phyloP scores from a whole-genome alignment of 2,113 vertebrate genomes.

The Corythornis vintsioides region DNA sequence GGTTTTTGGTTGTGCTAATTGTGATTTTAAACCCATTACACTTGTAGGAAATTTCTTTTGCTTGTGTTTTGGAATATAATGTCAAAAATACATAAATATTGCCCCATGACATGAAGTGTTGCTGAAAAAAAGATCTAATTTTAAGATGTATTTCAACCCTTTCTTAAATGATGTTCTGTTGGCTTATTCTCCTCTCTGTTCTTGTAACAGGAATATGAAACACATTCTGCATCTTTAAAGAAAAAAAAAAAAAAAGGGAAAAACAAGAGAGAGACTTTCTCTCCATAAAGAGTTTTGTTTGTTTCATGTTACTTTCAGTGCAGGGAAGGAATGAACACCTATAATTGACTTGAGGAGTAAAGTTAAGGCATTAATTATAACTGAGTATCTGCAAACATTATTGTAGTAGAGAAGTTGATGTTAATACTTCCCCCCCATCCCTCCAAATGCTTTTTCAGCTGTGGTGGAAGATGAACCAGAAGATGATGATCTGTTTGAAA shows the following conservation, averaged over 20 bases:
- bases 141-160: neutral
- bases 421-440: neutral
- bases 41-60: neutral
- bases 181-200: neutral
- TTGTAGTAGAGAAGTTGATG: neutral
- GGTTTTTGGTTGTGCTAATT: neutral
- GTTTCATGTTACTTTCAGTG: neutral
- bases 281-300: neutral
- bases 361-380: neutral
- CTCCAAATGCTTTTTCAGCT: slow-evolving; percentile 57
- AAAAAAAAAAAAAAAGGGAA: neutral
- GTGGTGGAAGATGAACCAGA: slow-evolving; percentile 86
- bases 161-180: neutral
- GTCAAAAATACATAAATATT: neutral
- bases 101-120: neutral
- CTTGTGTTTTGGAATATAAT: neutral
- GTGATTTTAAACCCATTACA: neutral
- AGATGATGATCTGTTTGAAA: slow-evolving; percentile 97
- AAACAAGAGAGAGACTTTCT: neutral
- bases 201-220: neutral
- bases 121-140: neutral
- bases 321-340: neutral
- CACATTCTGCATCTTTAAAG: neutral
- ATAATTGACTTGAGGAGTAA: neutral
- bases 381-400: neutral